Percentiles rank a stretch among this genome's conserved stretches.
phyloP scores from a whole-genome alignment of 2,888 invertebrate genomes.

The Crematogaster levior region DNA sequence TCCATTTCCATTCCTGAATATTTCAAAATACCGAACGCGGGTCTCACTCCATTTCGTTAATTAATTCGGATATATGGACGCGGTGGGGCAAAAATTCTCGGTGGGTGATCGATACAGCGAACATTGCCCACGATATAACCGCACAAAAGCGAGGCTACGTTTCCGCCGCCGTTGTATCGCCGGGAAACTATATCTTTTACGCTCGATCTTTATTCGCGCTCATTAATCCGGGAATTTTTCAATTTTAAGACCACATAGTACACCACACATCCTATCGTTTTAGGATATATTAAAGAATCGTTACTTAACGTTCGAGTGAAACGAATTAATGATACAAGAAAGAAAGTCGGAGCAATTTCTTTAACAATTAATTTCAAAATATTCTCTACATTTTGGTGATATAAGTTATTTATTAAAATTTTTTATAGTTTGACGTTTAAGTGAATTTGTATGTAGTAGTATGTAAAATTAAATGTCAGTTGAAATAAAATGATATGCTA shows the following conservation, averaged over 20 bases:
- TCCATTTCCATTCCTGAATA: conserved; percentile 56
- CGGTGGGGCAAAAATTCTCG: conserved; percentile 36
- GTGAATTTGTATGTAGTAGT: background rate
- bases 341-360: background rate
- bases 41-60: conserved; percentile 58
- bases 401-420: background rate
- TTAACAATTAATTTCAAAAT: background rate
- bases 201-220: conserved; percentile 38
- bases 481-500: too few relatives aligned
- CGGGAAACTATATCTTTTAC: background rate
- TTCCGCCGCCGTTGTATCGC: background rate
- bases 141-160: conserved; percentile 29
- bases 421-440: background rate
- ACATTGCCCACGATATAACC: conserved; percentile 15
- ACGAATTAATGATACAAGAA: background rate
- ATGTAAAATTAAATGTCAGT: background rate
- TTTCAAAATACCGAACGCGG: conserved; percentile 49
- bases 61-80: conserved; percentile 54
- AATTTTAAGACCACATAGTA: conserved; percentile 8
- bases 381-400: background rate
- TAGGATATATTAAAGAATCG: background rate
- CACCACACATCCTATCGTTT: background rate
- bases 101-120: conserved; percentile 48
- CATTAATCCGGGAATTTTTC: conserved; percentile 22
- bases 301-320: background rate